Conservation (phyloP, 2,113 vertebrate genomes). For the Tauraco erythrolophus region DNA sequence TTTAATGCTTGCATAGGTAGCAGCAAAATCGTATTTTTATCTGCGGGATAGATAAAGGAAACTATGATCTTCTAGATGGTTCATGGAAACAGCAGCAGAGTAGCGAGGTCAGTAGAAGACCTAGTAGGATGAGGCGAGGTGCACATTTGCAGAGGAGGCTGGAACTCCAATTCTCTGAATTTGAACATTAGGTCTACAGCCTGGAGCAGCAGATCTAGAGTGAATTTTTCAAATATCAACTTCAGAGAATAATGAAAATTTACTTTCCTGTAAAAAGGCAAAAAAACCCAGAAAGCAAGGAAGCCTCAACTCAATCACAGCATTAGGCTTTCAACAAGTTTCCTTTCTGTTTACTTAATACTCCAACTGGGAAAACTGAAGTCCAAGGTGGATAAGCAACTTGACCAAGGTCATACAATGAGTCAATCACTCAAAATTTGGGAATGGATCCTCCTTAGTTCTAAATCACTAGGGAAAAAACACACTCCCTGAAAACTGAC, state of each 20-base stretch:
- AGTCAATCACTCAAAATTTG: slow-evolving; percentile 50
- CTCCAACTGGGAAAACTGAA: neutral
- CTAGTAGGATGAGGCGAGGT: neutral
- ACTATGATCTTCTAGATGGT: neutral
- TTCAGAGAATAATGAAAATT: neutral
- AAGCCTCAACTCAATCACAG: neutral
- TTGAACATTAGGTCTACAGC: neutral
- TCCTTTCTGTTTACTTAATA: slow-evolving; percentile 6
- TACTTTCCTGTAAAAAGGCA: neutral
- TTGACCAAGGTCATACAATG: slow-evolving; percentile 31
- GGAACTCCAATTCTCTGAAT: neutral
- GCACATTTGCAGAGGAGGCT: neutral
- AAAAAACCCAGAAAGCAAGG: neutral
- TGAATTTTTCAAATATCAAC: neutral
- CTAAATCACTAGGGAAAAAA: slow-evolving; percentile 15
- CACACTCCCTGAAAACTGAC: slow-evolving; percentile 2
- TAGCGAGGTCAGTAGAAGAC: neutral
- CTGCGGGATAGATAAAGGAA: neutral
- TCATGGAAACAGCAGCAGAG: neutral
- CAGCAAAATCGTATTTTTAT: neutral
- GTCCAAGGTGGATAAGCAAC: slow-evolving; percentile 45
- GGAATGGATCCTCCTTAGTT: slow-evolving; percentile 48
- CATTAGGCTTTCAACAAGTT: neutral
- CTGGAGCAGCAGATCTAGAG: neutral
- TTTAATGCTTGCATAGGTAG: neutral